Base-by-base conservation (phyloP, 2,888 invertebrate genomes). In the Sepiola atlantica region DNA sequence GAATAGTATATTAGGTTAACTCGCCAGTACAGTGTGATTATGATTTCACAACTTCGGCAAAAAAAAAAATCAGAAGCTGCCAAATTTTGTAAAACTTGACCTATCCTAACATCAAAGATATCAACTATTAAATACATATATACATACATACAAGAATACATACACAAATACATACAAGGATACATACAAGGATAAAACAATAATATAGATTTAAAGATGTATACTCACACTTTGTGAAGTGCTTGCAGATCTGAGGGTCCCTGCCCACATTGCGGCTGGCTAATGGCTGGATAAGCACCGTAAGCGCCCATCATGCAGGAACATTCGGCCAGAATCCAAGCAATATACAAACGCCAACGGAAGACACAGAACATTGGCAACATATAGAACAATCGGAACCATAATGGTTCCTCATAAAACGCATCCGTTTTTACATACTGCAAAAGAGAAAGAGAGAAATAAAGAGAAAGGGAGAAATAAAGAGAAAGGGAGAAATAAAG, bases 221-320 rank as follows among this genome's bases (percentile, higher is more conserved):
- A 20, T 92, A 95, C 96, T 95, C 94, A 97, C 97, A 95, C 94
- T 93, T 96, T 94, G 93, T 97, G 96, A 45, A 97, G 95, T 18
- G 96, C 97, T 91, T 96, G 96, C 6, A 97, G 95, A 95, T 97
- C 96, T 54, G 98, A 98, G 0, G 99, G 99, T 4, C 99, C 99
- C 96, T 98, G 98, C 0, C 99, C 99, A 94, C 96, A 96, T 96
- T 98, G 98, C n/a, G 98, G 98, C 94, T 98, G 98, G 0, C 98
- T 98, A 57, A 98, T 97, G 0, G 98, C 98, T 0, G 99, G 99
- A 97, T 99, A 99, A 0, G 98, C 99, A 4, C 99, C 99, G 28
- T 99, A 97, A 0, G 99, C 99, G 4, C 98, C 98, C 97, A 98
- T 98, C 32, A 98, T 98, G 96, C 99, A 99, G n/a, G 99, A 98